These are phyloP conservation scores for Anoplolepis gracilipes DNA, from an alignment of 1,140 invertebrate genomes.

Conservation along the genomic window DNA sequence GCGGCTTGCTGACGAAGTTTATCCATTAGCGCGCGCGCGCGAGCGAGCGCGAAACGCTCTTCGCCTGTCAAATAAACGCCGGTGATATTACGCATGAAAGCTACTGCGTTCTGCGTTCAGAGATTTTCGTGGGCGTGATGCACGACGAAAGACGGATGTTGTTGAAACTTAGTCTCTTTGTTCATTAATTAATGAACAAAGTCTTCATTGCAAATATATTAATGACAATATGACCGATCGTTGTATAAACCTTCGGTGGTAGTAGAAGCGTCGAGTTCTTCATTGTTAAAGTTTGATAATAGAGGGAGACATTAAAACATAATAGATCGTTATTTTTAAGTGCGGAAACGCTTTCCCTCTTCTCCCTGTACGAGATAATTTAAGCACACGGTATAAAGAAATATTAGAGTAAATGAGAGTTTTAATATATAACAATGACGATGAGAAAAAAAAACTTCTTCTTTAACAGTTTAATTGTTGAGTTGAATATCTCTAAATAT, in stretches of 20 bases:
- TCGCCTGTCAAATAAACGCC: constrained; percentile 25
- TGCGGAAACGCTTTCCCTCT: neutral
- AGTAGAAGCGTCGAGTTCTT: neutral
- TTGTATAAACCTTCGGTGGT: neutral
- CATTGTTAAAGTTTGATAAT: neutral
- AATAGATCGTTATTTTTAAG: constrained; percentile 12
- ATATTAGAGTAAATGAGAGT: neutral
- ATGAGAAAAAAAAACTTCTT: neutral
- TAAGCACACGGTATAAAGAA: neutral
- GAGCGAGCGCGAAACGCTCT: neutral
- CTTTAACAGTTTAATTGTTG: neutral
- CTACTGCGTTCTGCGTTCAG: neutral
- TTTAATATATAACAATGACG: neutral
- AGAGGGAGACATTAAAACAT: constrained; percentile 7
- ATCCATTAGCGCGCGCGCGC: constrained; percentile 50
- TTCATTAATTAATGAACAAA: no score
- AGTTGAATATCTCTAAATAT: neutral
- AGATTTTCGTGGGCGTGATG: constrained; percentile 5
- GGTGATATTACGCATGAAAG: constrained; percentile 3
- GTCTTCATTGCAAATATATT: neutral
- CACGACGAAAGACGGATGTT: neutral
- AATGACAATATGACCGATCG: neutral
- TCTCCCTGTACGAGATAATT: neutral
- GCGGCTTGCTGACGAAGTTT: constrained; percentile 54
- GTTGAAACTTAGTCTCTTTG: neutral